phyloP scores from a whole-genome alignment of 2,888 invertebrate species.

The Erebia aethiops region DNA sequence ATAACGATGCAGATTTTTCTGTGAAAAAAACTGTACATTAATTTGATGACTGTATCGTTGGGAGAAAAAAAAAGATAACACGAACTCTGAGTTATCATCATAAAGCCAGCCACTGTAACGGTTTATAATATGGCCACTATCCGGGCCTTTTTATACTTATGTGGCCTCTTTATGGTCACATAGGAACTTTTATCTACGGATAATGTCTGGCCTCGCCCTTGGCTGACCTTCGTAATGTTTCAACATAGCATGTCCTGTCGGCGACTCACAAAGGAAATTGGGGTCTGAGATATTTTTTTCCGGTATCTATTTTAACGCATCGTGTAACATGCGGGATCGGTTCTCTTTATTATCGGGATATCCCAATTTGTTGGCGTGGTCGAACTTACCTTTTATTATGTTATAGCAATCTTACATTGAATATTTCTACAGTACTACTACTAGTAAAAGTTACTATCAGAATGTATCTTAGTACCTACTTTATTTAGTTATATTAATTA shows the following conservation, averaged over 20 bases:
- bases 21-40: neutral
- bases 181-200: conserved; percentile 39
- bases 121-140: conserved; percentile 38
- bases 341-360: neutral
- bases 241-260: conserved; percentile 41
- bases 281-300: conserved; percentile 33
- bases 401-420: too few species aligned
- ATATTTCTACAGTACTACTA: too few species aligned
- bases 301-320: conserved; percentile 22
- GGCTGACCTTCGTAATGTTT: conserved; percentile 46
- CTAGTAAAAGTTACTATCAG: too few species aligned
- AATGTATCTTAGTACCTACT: too few species aligned
- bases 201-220: conserved; percentile 43
- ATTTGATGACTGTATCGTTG: neutral
- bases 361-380: neutral
- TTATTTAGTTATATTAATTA: too few species aligned
- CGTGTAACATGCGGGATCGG: conserved; percentile 6
- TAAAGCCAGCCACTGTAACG: conserved; percentile 36
- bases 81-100: conserved; percentile 37
- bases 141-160: conserved; percentile 41
- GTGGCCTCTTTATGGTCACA: conserved; percentile 38
- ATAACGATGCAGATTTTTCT: too few species aligned
- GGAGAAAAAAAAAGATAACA: conserved; percentile 8
- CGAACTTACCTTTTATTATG: neutral
- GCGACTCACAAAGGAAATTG: conserved; percentile 45